Conservation (phyloP, 2,113 vertebrate genomes). For the Myxocyprinus asiaticus region DNA sequence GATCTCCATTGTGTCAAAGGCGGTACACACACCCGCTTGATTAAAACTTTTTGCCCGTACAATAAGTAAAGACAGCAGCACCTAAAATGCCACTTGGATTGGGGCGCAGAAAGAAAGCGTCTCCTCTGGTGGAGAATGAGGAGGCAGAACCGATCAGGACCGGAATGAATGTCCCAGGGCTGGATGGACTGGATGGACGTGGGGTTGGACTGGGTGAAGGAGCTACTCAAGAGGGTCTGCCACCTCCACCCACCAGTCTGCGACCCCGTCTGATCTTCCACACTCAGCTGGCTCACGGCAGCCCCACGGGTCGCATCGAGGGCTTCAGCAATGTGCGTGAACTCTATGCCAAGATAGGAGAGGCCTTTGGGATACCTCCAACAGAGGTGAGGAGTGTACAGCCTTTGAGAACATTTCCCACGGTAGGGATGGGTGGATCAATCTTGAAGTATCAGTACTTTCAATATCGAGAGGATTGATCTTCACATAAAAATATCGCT, state of each 20-base stretch:
- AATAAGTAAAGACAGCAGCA: not conserved
- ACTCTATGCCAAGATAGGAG: slow-evolving; percentile 86
- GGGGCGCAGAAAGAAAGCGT: slow-evolving; percentile 88
- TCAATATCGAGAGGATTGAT: too few relatives aligned
- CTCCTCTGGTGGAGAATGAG: slow-evolving; percentile 87
- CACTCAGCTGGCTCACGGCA: slow-evolving; percentile 91
- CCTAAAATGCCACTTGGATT: slow-evolving; percentile 85
- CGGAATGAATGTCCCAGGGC: slow-evolving; percentile 76
- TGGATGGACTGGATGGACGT: slow-evolving; percentile 68
- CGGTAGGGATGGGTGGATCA: too few relatives aligned
- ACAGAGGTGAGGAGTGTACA: slow-evolving; percentile 72
- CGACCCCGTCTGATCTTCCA: slow-evolving; percentile 90
- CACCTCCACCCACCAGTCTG: slow-evolving; percentile 81
- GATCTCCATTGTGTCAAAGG: not conserved
- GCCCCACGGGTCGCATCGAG: slow-evolving; percentile 89
- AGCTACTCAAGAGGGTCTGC: slow-evolving; percentile 71
- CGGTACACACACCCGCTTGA: not conserved
- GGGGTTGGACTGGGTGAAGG: slow-evolving; percentile 65
- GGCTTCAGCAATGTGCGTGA: slow-evolving; percentile 91
- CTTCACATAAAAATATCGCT: too few relatives aligned
- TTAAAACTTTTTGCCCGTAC: not conserved
- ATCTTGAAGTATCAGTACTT: too few relatives aligned
- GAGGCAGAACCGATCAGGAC: slow-evolving; percentile 84
- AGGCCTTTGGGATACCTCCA: slow-evolving; percentile 84
- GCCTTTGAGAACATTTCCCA: not conserved